Base-by-base conservation (phyloP, 2,113 vertebrate genomes). In the Microtus oregoni region DNA sequence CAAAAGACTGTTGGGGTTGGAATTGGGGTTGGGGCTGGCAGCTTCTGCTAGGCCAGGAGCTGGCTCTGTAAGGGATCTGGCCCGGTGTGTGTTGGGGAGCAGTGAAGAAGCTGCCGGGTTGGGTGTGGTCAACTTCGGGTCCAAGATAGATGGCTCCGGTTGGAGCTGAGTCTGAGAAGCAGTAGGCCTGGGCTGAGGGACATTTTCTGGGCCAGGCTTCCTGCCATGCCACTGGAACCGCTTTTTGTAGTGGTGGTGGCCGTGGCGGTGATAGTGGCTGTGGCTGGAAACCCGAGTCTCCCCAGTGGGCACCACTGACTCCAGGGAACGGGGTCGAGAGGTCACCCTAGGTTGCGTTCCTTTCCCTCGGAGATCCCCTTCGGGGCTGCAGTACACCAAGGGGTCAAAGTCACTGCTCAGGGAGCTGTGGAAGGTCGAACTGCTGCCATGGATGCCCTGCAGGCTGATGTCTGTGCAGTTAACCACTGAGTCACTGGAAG, bases 371-470 rank as follows among this genome's bases (percentile, higher is more conserved):
- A 77, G 94, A 1, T 4, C 91, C 97, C 73, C 97, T 76, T 98
- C 98, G 0, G 97, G 98, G 94, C 98, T 98, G n/a, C 99, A 99
- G 98, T 99, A 99, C 52, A 99, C 99, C 0, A 99, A 99, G 0
- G 99, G 99, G 86, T 99, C 99, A 0, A 99, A 99, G 98, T 99
- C 99, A 2, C 99, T 99, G 98, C 99, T 99, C 96, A 99, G 99
- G 50, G 99, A 99, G 98, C 99, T 99, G 86, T 99, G 99, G 98
- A 99, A 99, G 0, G 99, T 99, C 94, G 99, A 99, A 95, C 99
- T 99, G 98, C 99, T 99, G 97, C 99, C 99, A 0, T 99, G 99
- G 94, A 99, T 98, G 47, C 99, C 99, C 97, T 99, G 99, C 90
- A 99, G 98, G 91, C 99, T 99, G 95, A 99, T 26, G 0, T 99